Evolutionary conservation across 2,797 vertebrate genomes (phyloP), one percentile per base, ranked within the genome.

Genomic region (Spinus olivaceus): DNA sequence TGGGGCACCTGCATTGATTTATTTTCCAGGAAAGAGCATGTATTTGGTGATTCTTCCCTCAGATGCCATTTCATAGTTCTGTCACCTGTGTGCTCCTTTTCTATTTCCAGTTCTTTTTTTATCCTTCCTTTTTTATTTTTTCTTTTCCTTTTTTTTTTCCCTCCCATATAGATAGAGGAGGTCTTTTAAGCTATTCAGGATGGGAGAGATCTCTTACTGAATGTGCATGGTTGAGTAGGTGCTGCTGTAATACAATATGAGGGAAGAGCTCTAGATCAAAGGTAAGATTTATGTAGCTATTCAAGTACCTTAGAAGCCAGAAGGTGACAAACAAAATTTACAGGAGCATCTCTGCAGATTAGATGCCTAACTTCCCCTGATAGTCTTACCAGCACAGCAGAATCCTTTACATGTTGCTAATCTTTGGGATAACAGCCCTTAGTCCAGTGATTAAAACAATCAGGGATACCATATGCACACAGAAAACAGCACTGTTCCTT

Each of bases 251-350:
- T 42, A 85, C 41, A 93, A 59, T 59, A 30, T 49, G 70, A 90
- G 70, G 41, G 56, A 84, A 93, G 22, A 95, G 8, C 41, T 63
- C 50, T 66, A 81, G 79, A 94, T 85, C 91, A 89, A 89, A 93
- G 57, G 74, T n/a, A 80, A 93, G 79, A 92, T 87, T 85, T 94
- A 80, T 82, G 59, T 53, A 71, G 47, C 50, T 88, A 25, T 57
- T 85, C 59, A 78, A 54, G 57, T 78, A 69, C 35, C 28, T 87
- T 51, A 61, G 54, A 89, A 95, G 44, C 39, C 76, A 74, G 57
- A 67, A 85, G 54, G 50, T 83, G 72, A 89, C 81, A 93, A 87
- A 82, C 50, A 81, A 81, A 69, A 91, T 90, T 91, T 94, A 78
- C 69, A 88, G 85, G 84, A 91, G 14, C 24, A 46, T 71, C 39